Conservation (phyloP, 2,888 invertebrate species). For the Gerosis bhagava region DNA sequence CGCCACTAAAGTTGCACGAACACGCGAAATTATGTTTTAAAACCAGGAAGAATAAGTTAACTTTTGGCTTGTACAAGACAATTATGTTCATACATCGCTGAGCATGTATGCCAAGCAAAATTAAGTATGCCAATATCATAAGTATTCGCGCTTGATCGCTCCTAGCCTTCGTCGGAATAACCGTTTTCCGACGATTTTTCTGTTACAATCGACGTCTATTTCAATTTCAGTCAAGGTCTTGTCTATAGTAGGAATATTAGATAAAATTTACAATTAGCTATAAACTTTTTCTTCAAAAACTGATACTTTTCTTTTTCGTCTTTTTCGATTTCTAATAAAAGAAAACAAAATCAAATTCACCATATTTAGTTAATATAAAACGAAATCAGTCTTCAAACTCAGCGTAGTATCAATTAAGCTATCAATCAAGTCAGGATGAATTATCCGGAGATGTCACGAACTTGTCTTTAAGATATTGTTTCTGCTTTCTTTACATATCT, state of each 20-base stretch:
- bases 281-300: too few relatives aligned
- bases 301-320: too few relatives aligned
- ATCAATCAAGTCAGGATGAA: too few relatives aligned
- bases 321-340: too few relatives aligned
- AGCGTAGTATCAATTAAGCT: too few relatives aligned
- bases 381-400: too few relatives aligned
- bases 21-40: conserved; percentile 27
- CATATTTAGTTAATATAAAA: too few relatives aligned
- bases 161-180: conserved; percentile 68
- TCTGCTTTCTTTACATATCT: too few relatives aligned
- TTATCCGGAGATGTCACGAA: too few relatives aligned
- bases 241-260: conserved; percentile 14
- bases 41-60: background rate
- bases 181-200: conserved; percentile 77
- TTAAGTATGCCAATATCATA: conserved; percentile 81
- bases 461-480: too few relatives aligned
- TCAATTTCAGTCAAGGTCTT: conserved; percentile 67
- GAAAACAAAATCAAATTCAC: too few relatives aligned
- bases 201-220: conserved; percentile 57
- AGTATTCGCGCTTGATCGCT: conserved; percentile 66
- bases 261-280: too few relatives aligned
- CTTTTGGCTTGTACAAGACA: conserved; percentile 21
- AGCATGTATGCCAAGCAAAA: conserved; percentile 74
- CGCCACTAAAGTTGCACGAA: conserved; percentile 8
- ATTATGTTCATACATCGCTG: conserved; percentile 49